phyloP scores from a whole-genome alignment of 2,113 vertebrate genomes.

The Carlito syrichta region DNA sequence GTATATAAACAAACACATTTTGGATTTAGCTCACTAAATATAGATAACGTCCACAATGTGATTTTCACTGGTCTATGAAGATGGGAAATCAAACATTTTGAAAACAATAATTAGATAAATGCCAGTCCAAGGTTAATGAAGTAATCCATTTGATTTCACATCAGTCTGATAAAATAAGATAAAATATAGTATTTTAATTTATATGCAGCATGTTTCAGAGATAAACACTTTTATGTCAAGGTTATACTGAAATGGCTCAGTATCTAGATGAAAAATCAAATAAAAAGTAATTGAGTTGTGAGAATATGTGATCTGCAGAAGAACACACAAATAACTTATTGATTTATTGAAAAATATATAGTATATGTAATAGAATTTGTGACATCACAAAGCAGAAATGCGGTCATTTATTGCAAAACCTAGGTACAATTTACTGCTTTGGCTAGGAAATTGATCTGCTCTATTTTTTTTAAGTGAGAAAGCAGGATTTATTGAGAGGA shows the following conservation, averaged over 20 bases:
- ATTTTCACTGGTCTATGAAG: neutral
- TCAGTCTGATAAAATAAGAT: neutral
- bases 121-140: neutral
- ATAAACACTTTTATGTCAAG: neutral
- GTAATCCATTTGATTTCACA: neutral
- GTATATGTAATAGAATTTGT: neutral
- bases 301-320: neutral
- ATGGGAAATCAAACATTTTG: neutral
- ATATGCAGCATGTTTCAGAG: neutral
- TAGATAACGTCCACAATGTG: neutral
- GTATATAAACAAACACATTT: neutral
- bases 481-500: no score
- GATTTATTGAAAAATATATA: neutral
- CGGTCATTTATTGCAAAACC: neutral
- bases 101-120: neutral
- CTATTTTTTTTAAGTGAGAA: no score
- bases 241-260: accelerated
- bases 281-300: neutral
- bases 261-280: neutral
- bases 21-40: neutral
- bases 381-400: neutral
- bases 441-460: neutral
- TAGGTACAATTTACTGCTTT: neutral
- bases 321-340: neutral
- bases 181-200: neutral